Base-by-base conservation (phyloP, 2,113 vertebrate species). In the Psephotus haematonotus region DNA sequence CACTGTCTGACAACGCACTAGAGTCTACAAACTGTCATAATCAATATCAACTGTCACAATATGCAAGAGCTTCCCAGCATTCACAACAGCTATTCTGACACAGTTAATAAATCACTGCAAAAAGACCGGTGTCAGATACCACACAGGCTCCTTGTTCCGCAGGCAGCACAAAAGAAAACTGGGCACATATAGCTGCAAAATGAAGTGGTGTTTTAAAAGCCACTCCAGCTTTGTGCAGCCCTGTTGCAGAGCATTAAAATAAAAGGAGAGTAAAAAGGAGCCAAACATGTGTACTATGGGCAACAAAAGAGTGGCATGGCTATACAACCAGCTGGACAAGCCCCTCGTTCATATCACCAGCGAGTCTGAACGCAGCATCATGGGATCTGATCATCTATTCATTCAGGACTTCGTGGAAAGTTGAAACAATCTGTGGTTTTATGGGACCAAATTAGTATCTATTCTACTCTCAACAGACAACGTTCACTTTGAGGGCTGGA, bases 41-140 rank as follows among this genome's bases (percentile, higher is more conserved):
- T 97, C 97, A 97, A 97, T 97, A 97, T 96, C 90, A 95, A 97
- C 97, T 97, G 96, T 96, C 96, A 97, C 94, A 93, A 86, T 93
- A 96, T 2, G 35, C 90, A 90, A 96, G 95, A 91, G 95, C 95
- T 96, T 96, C 96, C 94, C 96, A 96, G 95, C 89, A 96, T 94
- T 96, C 93, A 94, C 89, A 94, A 93, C 93, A 96, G 95, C 96
- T 92, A 81, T 92, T 96, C 96, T 97, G 97, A 97, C 97, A 97
- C 82, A 96, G 62, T 97, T 97, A 97, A 97, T 97, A 97, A 97
- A 97, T 97, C 96, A 97, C 91, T 71, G 94, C 70, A 64, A 93
- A 96, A 96, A 94, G 87, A 78, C 91, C 13, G 11, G 93, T 92
- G 93, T 96, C 92, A 76, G 95, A 95, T 91, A 95, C 92, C 80